Evolutionary conservation across 2,113 vertebrate species (phyloP).

Genomic region (Notarius quadriscutis): DNA sequence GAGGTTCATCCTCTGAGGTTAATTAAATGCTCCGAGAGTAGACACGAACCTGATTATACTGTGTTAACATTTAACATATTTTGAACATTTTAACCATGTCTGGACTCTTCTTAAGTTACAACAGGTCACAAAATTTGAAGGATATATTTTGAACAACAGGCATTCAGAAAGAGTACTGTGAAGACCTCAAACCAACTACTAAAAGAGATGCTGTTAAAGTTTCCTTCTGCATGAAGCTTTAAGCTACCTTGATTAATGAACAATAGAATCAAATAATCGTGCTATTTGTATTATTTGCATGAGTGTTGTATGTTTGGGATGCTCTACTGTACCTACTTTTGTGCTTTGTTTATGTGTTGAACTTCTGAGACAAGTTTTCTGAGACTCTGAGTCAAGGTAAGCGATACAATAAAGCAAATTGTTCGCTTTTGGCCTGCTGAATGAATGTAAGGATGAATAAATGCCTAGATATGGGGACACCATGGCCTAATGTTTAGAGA

Average conservation of each 20-base stretch:
- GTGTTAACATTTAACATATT: slow-evolving; percentile 8
- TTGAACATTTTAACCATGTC: neutral
- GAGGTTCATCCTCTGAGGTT: neutral
- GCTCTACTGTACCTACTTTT: neutral
- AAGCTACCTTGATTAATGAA: neutral
- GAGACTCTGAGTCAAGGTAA: no score
- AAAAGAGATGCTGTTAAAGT: neutral
- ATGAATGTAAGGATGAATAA: neutral
- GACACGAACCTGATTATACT: neutral
- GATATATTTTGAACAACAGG: neutral
- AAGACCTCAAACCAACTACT: no score
- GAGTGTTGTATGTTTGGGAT: neutral
- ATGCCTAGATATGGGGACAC: neutral
- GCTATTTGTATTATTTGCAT: neutral
- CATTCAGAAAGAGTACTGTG: neutral
- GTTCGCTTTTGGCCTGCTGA: neutral
- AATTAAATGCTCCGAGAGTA: neutral
- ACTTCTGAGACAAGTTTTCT: neutral
- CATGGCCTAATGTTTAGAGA: no score
- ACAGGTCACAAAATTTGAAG: neutral
- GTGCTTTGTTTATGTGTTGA: neutral
- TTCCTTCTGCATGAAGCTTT: neutral
- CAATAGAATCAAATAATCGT: neutral
- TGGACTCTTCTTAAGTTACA: neutral
- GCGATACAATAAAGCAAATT: neutral